Conservation (phyloP, 2,113 vertebrate species). For the Cacatua alba region DNA sequence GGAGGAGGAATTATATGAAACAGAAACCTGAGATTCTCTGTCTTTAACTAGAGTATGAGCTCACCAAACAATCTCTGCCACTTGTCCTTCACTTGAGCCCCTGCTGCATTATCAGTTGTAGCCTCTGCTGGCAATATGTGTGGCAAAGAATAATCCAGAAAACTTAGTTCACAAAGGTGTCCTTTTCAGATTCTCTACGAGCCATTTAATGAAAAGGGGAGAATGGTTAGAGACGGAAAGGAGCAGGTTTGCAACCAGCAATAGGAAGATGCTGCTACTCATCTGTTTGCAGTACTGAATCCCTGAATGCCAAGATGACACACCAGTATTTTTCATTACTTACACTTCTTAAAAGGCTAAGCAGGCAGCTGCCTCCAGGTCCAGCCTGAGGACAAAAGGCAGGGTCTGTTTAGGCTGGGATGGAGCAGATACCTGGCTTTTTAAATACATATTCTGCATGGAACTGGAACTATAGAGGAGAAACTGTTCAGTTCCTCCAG, state of each 20-base stretch:
- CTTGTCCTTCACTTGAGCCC: background rate
- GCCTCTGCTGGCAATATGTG: background rate
- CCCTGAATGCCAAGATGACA: background rate
- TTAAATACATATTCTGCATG: rapidly evolving
- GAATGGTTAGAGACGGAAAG: background rate
- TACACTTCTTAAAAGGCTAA: background rate
- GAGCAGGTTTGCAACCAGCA: background rate
- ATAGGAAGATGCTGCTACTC: background rate
- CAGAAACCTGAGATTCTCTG: background rate
- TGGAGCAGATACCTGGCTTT: background rate
- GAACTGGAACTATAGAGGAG: background rate
- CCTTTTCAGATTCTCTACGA: background rate
- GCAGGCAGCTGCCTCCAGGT: background rate
- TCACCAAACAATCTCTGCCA: background rate
- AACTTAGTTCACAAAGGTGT: background rate
- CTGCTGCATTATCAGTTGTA: background rate
- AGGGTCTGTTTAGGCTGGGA: background rate
- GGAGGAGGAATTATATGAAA: background rate
- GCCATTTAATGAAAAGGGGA: background rate
- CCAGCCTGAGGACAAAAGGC: background rate
- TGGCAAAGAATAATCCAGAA: background rate
- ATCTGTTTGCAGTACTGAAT: background rate
- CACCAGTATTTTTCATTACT: background rate
- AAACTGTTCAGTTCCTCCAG: background rate
- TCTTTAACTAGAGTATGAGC: background rate